Conservation (phyloP, 2,888 invertebrate species). For the Leistus spinibarbis region DNA sequence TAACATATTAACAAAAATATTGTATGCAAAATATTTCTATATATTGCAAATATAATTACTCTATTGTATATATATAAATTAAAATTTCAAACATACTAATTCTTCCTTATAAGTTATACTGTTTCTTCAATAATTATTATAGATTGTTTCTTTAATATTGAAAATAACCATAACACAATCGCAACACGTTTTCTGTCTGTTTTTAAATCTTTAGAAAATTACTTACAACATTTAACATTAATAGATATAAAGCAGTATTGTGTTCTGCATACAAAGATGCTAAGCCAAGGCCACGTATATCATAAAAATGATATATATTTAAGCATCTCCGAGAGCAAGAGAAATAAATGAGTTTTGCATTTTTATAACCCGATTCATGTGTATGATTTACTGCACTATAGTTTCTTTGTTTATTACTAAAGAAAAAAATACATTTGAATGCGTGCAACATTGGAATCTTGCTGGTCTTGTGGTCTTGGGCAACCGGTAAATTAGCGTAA, state of each 20-base stretch:
- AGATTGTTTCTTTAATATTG: too few relatives aligned
- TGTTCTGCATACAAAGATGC: background rate
- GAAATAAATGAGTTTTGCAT: background rate
- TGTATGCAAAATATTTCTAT: background rate
- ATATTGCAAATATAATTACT: background rate
- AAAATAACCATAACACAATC: too few relatives aligned
- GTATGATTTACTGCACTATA: conserved; percentile 2
- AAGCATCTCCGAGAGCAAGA: background rate
- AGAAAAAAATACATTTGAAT: background rate
- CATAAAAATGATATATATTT: background rate
- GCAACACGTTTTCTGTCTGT: too few relatives aligned
- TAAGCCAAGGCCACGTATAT: background rate
- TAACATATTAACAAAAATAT: background rate
- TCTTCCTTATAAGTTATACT: too few relatives aligned
- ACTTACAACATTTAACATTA: too few relatives aligned
- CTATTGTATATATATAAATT: background rate
- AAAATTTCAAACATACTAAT: too few relatives aligned
- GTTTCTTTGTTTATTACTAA: too few relatives aligned
- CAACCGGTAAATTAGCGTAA: conserved; percentile 21
- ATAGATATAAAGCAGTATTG: too few relatives aligned
- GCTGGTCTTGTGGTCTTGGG: conserved; percentile 34
- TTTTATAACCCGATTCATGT: background rate
- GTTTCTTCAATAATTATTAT: too few relatives aligned
- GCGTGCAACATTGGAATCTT: conserved; percentile 11
- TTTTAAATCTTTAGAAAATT: too few relatives aligned